Percentiles rank a stretch among this genome's conserved stretches.
Conservation (phyloP, 2,113 vertebrate genomes). For the Phaetusa simplex region DNA sequence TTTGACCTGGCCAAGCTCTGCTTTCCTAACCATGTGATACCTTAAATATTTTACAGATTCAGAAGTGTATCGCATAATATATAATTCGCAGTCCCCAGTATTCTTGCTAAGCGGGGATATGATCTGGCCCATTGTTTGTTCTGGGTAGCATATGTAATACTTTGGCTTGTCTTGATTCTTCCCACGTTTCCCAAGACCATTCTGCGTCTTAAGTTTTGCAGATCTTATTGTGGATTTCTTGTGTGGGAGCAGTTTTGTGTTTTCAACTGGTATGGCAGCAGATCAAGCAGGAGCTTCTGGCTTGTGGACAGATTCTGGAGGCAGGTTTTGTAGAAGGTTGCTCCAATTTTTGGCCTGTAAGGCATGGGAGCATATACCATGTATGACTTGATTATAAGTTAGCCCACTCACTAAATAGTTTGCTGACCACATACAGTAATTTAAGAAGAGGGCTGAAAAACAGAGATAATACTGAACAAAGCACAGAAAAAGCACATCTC, state of each 20-base stretch:
- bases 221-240: conserved; percentile 40
- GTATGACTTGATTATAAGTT: conserved; percentile 43
- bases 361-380: conserved; percentile 29
- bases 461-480: not conserved
- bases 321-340: conserved; percentile 51
- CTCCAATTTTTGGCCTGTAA: conserved; percentile 32
- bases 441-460: conserved; percentile 28
- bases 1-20: not conserved
- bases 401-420: conserved; percentile 61
- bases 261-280: conserved; percentile 64
- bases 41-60: not conserved
- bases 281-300: conserved; percentile 62
- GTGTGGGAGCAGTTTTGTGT: conserved; percentile 66
- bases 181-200: conserved; percentile 51
- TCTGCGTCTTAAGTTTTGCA: conserved; percentile 51
- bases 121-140: conserved; percentile 33
- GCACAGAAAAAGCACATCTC: not conserved
- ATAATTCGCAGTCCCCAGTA: not conserved
- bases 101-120: conserved; percentile 1
- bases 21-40: not conserved
- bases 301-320: conserved; percentile 12
- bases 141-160: conserved; percentile 36
- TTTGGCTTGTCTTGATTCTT: conserved; percentile 55
- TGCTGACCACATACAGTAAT: conserved; percentile 24
- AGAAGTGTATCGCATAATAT: not conserved